Conservation (phyloP, 2,113 vertebrate genomes). For the Nasalis larvatus region DNA sequence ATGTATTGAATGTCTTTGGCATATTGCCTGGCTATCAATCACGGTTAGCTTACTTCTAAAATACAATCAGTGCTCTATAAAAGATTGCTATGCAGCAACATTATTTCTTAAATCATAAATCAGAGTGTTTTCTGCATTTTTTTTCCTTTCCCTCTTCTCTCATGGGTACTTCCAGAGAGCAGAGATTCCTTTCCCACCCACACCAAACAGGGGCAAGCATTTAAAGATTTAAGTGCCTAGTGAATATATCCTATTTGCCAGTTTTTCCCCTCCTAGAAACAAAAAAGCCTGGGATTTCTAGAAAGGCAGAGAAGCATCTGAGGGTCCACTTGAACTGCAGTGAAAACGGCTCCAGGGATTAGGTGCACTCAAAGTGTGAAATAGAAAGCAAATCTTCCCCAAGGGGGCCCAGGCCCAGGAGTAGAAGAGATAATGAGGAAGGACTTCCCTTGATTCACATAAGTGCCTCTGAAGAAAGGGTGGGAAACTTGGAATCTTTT, state of each 20-base stretch:
- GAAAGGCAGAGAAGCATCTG: background rate
- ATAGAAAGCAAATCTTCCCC: background rate
- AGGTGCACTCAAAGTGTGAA: background rate
- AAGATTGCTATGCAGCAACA: background rate
- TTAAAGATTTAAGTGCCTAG: background rate
- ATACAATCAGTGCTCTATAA: background rate
- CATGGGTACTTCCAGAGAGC: background rate
- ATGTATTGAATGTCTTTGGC: background rate
- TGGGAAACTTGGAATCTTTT: background rate
- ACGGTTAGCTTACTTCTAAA: background rate
- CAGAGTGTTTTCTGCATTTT: background rate
- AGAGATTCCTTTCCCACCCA: background rate
- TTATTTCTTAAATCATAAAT: background rate
- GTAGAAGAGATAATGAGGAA: background rate
- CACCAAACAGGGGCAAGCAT: background rate
- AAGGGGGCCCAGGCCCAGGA: background rate
- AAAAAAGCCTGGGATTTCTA: background rate
- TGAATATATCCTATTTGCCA: background rate
- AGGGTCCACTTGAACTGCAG: background rate
- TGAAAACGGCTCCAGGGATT: background rate
- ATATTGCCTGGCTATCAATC: background rate
- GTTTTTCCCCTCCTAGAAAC: background rate
- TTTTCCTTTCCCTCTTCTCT: background rate
- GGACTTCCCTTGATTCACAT: background rate
- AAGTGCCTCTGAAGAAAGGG: background rate